Evolutionary conservation across 2,888 invertebrate species (phyloP).

Genomic region (Hydraecia micacea): DNA sequence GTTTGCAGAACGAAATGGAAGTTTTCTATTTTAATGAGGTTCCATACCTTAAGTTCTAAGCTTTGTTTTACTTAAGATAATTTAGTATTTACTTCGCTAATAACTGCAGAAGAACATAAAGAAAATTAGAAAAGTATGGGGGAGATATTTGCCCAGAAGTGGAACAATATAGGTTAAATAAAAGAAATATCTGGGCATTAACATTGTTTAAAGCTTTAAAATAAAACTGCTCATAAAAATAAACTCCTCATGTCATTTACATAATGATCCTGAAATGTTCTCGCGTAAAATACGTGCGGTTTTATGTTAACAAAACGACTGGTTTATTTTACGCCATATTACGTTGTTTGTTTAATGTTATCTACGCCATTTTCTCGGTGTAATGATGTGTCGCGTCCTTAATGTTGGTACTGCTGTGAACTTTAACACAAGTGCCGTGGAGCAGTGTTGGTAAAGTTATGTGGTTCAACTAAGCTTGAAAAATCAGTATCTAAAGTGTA

Average conservation of each 20-base stretch:
- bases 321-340: slow-evolving; percentile 40
- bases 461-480: background rate
- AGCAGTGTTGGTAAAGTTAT: background rate
- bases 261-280: slow-evolving; percentile 32
- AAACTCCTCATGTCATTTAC: slow-evolving; percentile 22
- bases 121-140: background rate
- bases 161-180: too few species aligned
- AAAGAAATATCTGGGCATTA: background rate
- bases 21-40: too few species aligned
- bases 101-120: too few species aligned
- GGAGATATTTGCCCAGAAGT: background rate
- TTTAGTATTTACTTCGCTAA: too few species aligned
- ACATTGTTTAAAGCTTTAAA: background rate
- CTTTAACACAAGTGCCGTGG: background rate
- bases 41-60: too few species aligned
- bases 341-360: background rate
- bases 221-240: slow-evolving; percentile 17
- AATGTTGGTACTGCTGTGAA: slow-evolving; percentile 13
- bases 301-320: slow-evolving; percentile 13
- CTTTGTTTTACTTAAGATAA: too few species aligned
- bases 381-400: slow-evolving; percentile 36
- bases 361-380: slow-evolving; percentile 5
- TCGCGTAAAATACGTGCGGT: slow-evolving; percentile 6
- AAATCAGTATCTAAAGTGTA: too few species aligned
- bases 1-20: too few species aligned